Evolutionary conservation across 2,797 vertebrate genomes (phyloP).

Genomic region (Darevskia mixta): DNA sequence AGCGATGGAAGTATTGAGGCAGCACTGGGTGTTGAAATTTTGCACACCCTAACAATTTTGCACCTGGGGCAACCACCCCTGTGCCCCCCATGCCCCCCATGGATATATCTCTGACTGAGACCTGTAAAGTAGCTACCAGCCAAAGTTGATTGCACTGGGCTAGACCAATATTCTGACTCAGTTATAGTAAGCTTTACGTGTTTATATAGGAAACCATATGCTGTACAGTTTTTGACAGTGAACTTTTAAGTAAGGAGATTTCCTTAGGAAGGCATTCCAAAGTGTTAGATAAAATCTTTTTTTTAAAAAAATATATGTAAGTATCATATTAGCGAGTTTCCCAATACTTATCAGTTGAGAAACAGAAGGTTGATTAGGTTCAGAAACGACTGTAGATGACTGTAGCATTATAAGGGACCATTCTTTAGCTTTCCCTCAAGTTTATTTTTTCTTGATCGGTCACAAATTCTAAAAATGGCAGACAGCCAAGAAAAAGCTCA

Average conservation of each 20-base stretch:
- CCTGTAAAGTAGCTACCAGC: not conserved
- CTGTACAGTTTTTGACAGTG: not conserved
- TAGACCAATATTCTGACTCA: not conserved
- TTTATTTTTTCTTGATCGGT: not conserved
- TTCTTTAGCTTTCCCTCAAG: not conserved
- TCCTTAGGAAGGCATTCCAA: not conserved
- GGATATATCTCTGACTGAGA: not conserved
- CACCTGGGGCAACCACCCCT: too few relatives aligned
- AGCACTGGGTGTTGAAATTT: too few relatives aligned
- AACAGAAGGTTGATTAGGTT: slow-evolving; percentile 7
- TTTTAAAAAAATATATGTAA: not conserved
- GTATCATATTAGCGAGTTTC: slow-evolving; percentile 8
- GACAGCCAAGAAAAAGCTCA: slow-evolving; percentile 38
- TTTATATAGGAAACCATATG: not conserved
- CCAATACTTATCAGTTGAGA: not conserved
- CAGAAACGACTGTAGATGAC: not conserved
- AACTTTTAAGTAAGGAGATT: not conserved
- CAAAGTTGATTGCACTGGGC: not conserved
- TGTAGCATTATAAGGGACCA: not conserved
- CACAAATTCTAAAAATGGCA: slow-evolving; percentile 35
- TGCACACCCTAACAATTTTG: too few relatives aligned
- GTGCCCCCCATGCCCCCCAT: too few relatives aligned
- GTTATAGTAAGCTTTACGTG: not conserved
- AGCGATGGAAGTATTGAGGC: too few relatives aligned
- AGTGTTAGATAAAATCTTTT: not conserved